These are phyloP conservation scores for Suncus etruscus DNA, from an alignment of 2,113 vertebrate species.

Conservation along the genomic window DNA sequence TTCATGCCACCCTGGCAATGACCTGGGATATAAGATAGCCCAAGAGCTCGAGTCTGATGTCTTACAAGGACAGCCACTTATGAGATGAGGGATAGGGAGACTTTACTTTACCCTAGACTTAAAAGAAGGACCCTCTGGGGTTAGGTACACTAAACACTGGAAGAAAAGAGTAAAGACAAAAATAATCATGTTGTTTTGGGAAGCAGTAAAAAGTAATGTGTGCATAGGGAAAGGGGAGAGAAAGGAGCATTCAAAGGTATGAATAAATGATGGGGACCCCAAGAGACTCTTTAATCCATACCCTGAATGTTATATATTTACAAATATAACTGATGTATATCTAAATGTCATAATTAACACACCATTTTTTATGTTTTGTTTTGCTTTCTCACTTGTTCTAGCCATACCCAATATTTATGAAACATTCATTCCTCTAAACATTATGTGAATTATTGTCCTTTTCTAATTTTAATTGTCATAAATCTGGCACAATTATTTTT, in stretches of 20 bases:
- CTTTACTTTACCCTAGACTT: not conserved
- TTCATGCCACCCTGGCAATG: too few species aligned
- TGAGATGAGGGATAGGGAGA: too few species aligned
- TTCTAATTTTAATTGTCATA: constrained; percentile 8
- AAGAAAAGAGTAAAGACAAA: not conserved
- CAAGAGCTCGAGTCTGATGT: too few species aligned
- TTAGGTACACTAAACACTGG: too few species aligned
- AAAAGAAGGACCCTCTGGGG: not conserved
- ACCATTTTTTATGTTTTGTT: not conserved
- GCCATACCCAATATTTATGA: not conserved
- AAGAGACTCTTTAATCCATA: not conserved
- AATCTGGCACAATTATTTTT: not conserved
- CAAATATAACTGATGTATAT: not conserved
- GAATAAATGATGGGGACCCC: not conserved
- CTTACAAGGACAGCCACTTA: too few species aligned
- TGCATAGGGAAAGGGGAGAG: rapidly evolving
- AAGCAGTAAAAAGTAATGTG: not conserved
- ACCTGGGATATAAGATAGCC: too few species aligned
- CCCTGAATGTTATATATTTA: not conserved
- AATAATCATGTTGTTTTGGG: not conserved
- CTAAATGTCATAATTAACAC: not conserved
- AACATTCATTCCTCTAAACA: not conserved
- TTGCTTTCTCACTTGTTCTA: not conserved
- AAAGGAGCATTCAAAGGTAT: not conserved
- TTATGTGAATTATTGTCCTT: not conserved